Evolutionary conservation across 2,113 vertebrate species (phyloP).

Genomic region (Natator depressus): DNA sequence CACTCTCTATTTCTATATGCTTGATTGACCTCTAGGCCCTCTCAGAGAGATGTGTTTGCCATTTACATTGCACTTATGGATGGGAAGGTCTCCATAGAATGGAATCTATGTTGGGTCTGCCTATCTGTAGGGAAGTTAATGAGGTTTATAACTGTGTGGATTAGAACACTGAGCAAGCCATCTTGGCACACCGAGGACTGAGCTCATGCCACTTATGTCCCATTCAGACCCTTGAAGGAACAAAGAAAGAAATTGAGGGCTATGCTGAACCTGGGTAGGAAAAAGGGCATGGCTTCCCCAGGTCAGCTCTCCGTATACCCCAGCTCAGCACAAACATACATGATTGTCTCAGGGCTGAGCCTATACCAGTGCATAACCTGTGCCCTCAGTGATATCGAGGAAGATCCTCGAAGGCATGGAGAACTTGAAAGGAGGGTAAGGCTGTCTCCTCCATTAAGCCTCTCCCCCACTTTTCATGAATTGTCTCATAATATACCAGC

Average conservation of each 20-base stretch:
- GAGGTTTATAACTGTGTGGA: neutral
- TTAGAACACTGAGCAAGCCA: neutral
- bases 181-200: neutral
- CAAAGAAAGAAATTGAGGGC: neutral
- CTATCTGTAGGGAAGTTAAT: neutral
- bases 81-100: neutral
- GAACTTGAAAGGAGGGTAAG: neutral
- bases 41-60: slow-evolving; percentile 1
- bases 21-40: neutral
- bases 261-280: neutral
- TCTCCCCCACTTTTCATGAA: neutral
- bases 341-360: neutral
- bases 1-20: slow-evolving; percentile 5
- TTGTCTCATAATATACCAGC: neutral
- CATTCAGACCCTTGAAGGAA: neutral
- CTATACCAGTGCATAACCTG: neutral
- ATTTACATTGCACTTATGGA: neutral
- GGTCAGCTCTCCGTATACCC: neutral
- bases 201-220: neutral
- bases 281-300: neutral
- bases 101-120: neutral
- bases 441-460: fast-evolving
- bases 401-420: neutral
- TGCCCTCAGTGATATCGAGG: neutral
- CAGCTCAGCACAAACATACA: neutral